Conservation (phyloP, 2,888 invertebrate species). For the Leptinotarsa juncta region DNA sequence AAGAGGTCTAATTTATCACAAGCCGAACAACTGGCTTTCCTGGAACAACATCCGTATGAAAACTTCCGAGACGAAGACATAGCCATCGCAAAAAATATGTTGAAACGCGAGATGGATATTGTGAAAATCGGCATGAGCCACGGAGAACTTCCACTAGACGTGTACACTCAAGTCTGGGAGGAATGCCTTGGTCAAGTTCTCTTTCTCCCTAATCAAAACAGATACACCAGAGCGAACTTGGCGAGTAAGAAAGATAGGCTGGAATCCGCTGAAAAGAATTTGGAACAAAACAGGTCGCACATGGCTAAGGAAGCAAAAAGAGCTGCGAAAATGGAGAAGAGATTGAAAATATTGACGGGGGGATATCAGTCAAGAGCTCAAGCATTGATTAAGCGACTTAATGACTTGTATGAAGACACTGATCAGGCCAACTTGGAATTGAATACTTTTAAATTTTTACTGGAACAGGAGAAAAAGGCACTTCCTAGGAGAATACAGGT, state of each 20-base stretch:
- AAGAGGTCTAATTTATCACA: slow-evolving; percentile 72
- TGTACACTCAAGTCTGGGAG: slow-evolving; percentile 90
- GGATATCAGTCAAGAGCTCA: slow-evolving; percentile 86
- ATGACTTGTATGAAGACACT: slow-evolving; percentile 88
- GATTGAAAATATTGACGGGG: slow-evolving; percentile 93
- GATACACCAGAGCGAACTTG: slow-evolving; percentile 91
- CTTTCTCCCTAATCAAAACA: slow-evolving; percentile 81
- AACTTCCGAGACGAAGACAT: slow-evolving; percentile 78
- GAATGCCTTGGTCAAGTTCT: slow-evolving; percentile 94
- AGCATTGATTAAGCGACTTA: slow-evolving; percentile 86
- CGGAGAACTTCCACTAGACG: slow-evolving; percentile 91
- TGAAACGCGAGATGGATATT: slow-evolving; percentile 87
- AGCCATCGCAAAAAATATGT: slow-evolving; percentile 72
- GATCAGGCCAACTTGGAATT: slow-evolving; percentile 91
- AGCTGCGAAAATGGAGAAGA: slow-evolving; percentile 98
- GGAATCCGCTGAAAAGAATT: slow-evolving; percentile 90
- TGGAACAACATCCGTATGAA: slow-evolving; percentile 89
- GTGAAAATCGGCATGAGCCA: slow-evolving; percentile 96
- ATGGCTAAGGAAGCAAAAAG: slow-evolving; percentile 98
- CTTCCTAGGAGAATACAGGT: slow-evolving; percentile 91
- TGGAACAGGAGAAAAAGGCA: slow-evolving; percentile 90
- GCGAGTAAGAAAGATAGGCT: slow-evolving; percentile 96
- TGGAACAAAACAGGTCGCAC: slow-evolving; percentile 93
- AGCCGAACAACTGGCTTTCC: slow-evolving; percentile 81
- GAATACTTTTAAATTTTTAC: slow-evolving; percentile 90